Percentiles rank a stretch among this genome's conserved stretches.
These are phyloP conservation scores for Lithophane socia DNA, from an alignment of 2,888 invertebrate species.

Conservation along the genomic window DNA sequence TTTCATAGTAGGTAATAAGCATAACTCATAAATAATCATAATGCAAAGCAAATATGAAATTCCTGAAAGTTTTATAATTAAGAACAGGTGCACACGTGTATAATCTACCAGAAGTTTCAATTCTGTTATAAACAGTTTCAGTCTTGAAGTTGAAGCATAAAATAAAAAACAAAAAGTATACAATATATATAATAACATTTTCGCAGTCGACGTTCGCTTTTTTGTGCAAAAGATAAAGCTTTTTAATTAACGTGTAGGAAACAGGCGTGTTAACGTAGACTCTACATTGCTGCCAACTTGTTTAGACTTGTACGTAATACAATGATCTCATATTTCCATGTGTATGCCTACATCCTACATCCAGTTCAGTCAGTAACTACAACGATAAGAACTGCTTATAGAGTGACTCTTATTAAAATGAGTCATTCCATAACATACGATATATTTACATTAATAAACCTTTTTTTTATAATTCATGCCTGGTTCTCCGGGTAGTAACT, in stretches of 20 bases:
- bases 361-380: slow-evolving; percentile 25
- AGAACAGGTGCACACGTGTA: background rate
- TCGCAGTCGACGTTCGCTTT: slow-evolving; percentile 35
- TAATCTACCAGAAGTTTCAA: background rate
- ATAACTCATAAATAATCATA: background rate
- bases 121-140: slow-evolving; percentile 11
- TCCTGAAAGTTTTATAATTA: slow-evolving; percentile 20
- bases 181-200: slow-evolving; percentile 30
- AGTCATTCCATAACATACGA: slow-evolving; percentile 31
- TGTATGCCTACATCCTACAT: slow-evolving; percentile 31
- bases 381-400: slow-evolving; percentile 30
- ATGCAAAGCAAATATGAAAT: background rate
- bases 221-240: slow-evolving; percentile 64
- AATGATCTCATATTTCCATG: slow-evolving; percentile 60
- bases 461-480: background rate
- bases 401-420: slow-evolving; percentile 2
- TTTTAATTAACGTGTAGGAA: slow-evolving; percentile 71
- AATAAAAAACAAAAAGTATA: slow-evolving; percentile 35
- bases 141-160: slow-evolving; percentile 10
- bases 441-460: background rate
- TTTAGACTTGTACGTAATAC: slow-evolving; percentile 50
- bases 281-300: slow-evolving; percentile 52
- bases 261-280: slow-evolving; percentile 67
- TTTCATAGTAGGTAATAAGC: background rate
- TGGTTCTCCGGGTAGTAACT: slow-evolving; percentile 5